Conservation (phyloP, 2,113 vertebrate species). For the Brachionichthys hirsutus region DNA sequence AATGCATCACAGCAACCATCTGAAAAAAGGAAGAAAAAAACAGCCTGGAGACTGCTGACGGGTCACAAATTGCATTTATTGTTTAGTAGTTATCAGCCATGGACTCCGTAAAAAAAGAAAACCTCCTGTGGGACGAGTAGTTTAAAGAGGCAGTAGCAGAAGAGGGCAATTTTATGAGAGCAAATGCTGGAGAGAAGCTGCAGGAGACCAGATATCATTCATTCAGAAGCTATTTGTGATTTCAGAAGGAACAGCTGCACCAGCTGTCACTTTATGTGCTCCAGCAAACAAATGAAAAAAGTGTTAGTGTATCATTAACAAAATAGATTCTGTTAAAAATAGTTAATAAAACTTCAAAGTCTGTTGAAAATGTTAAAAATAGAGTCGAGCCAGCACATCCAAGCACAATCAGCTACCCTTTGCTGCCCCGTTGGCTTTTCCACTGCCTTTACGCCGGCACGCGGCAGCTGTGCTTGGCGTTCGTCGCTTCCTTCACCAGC, state of each 20-base stretch:
- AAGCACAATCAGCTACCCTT: slow-evolving; percentile 7
- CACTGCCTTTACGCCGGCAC: slow-evolving; percentile 42
- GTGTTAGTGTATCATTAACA: slow-evolving; percentile 53
- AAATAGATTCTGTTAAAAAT: slow-evolving; percentile 40
- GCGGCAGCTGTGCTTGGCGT: slow-evolving; percentile 47
- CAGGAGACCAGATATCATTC: slow-evolving; percentile 56
- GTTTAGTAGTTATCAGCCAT: slow-evolving; percentile 49
- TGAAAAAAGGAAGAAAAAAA: slow-evolving; percentile 23
- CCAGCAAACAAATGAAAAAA: slow-evolving; percentile 53
- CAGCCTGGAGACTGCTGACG: slow-evolving; percentile 56
- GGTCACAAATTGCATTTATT: slow-evolving; percentile 59
- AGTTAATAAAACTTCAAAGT: slow-evolving; percentile 49
- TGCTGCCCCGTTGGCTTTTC: slow-evolving; percentile 24
- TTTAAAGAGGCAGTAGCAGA: slow-evolving; percentile 21
- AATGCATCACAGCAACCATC: slow-evolving; percentile 48
- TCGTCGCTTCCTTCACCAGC: slow-evolving; percentile 56
- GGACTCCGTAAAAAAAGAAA: slow-evolving; percentile 51
- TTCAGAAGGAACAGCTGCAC: slow-evolving; percentile 39
- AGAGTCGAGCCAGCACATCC: slow-evolving; percentile 30
- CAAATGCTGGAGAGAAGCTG: slow-evolving; percentile 47
- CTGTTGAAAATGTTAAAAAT: slow-evolving; percentile 45
- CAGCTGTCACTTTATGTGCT: slow-evolving; percentile 62
- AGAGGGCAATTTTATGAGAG: slow-evolving; percentile 49
- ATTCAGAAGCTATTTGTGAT: slow-evolving; percentile 48
- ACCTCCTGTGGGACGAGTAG: slow-evolving; percentile 42